Base-by-base conservation (phyloP, 2,113 vertebrate genomes). In the Elanus axillaris region DNA sequence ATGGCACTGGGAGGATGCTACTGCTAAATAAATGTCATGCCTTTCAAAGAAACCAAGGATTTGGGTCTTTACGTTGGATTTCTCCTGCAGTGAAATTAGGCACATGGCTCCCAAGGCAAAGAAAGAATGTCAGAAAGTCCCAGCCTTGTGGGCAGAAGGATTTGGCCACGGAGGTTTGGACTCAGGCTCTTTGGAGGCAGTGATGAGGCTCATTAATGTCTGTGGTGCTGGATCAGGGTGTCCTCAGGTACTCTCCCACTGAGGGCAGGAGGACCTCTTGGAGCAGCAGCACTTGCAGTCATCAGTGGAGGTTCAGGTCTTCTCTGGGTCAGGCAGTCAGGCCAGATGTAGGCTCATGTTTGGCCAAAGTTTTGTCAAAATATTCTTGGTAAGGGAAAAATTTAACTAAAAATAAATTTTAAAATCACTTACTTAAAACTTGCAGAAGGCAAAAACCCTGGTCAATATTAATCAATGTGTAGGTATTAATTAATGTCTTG, bases 401-500 rank as follows among this genome's bases (percentile, higher is more conserved):
- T 20, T 42, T 77, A 64, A 50, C 22, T 36, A 58, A 90, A 92
- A 85, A 25, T 34, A 78, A 64, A 64, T 43, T 21, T 60, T 2
- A 32, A 59, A 50, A 68, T 72, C 16, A 1, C 58, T 60, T 50
- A 11, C 63, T 83, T 94, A 81, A 94, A 94, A 86, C 66, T 78
- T 56, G 75, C 66, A 43, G 71, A 31, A 91, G 42, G 77, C 73
- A 85, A 55, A 93, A 91, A 80, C n/a, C 6, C 20, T 73, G 34
- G 60, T 96, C 94, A 87, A 79, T 96, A 91, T 69, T 95, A 96
- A 97, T 96, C 95, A 94, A 91, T 78, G 83, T 21, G 29, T 60
- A 79, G 50, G 29, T 97, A 91, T 97, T 97, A 97, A 96, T 98
- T 96, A 96, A 91, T 12, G 74, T 93, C 93, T 95, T 89, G 45